Evolutionary conservation across 2,113 vertebrate species (phyloP).

Genomic region (Neolamprologus brichardi): DNA sequence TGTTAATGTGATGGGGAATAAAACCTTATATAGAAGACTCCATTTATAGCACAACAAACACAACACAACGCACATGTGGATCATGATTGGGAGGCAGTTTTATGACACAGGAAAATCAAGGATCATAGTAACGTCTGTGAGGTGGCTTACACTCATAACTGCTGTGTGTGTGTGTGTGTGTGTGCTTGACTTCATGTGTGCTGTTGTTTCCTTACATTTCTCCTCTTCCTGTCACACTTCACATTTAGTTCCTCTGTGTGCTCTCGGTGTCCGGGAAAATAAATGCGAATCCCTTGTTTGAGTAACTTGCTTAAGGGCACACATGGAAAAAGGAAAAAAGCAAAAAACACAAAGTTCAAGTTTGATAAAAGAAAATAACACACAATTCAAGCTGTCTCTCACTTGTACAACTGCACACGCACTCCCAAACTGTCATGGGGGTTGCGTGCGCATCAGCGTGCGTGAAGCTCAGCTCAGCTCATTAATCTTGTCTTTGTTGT

Average conservation of each 20-base stretch:
- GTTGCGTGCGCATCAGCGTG: not conserved
- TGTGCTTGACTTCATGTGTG: not conserved
- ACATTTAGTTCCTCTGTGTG: not conserved
- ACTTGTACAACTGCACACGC: not conserved
- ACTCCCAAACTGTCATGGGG: not conserved
- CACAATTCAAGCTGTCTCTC: not conserved
- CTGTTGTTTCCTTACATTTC: not conserved
- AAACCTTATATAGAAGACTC: not conserved
- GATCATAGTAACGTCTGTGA: not conserved
- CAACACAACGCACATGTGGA: not conserved
- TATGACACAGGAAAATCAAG: not conserved
- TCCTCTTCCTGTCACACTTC: not conserved
- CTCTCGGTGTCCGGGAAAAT: not conserved
- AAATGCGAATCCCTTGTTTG: not conserved
- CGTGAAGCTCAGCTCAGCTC: not conserved
- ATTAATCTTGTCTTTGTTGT: constrained; percentile 36
- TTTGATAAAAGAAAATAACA: not conserved
- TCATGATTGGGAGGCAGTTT: not conserved
- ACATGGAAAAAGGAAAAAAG: not conserved
- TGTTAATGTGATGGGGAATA: constrained; percentile 21
- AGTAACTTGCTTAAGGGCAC: not conserved
- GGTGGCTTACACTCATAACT: not conserved
- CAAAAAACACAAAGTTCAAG: not conserved
- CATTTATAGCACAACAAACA: constrained; percentile 22
- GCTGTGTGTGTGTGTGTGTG: not conserved